phyloP scores from a whole-genome alignment of 1,140 invertebrate species.

The Phthorimaea operculella region DNA sequence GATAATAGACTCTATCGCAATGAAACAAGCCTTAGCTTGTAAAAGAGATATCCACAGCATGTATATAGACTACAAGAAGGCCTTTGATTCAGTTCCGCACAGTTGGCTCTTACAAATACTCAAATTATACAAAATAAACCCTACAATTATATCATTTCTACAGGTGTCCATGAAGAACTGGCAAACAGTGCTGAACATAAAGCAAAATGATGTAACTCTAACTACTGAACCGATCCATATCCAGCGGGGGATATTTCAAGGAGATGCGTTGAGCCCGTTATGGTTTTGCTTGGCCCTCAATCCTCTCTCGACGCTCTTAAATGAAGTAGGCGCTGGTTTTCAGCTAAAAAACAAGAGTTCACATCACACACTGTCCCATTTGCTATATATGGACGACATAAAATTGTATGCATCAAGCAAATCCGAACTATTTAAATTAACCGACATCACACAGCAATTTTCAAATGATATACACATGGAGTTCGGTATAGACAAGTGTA shows the following conservation, averaged over 20 bases:
- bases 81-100: constrained; percentile 4
- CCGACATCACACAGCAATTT: too few species aligned
- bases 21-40: background rate
- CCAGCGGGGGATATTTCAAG: constrained; percentile 4
- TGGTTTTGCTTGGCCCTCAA: constrained; percentile 5
- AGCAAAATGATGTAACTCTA: background rate
- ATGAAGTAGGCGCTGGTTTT: too few species aligned
- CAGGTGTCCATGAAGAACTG: background rate
- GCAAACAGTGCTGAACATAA: background rate
- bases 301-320: too few species aligned
- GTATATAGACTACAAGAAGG: constrained; percentile 3
- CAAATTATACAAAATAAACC: background rate
- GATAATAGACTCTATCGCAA: constrained; percentile 1
- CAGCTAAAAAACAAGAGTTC: too few species aligned
- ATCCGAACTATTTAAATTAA: too few species aligned
- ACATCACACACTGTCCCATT: too few species aligned
- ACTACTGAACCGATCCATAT: too few species aligned
- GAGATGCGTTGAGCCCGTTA: constrained; percentile 1
- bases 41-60: too few species aligned
- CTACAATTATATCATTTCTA: background rate
- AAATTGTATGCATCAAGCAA: too few species aligned
- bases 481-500: too few species aligned
- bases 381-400: too few species aligned
- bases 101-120: background rate
- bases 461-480: too few species aligned